Base-by-base conservation (phyloP, 1,140 invertebrate genomes). In the Macrosteles quadrilineatus region DNA sequence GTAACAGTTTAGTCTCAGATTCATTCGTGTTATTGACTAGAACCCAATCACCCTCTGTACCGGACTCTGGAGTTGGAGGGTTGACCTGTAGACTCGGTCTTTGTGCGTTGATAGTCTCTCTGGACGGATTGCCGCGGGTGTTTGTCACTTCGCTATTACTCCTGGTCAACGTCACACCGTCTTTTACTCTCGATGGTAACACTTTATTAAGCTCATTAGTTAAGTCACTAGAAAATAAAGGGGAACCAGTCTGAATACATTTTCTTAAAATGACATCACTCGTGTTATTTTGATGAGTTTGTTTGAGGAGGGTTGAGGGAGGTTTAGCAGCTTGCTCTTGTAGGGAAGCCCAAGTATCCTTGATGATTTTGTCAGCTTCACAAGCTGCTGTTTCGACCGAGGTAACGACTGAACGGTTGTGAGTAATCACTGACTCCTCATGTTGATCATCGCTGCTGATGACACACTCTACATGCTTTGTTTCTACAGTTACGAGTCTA, bases 271-370 rank as follows among this genome's bases (percentile, higher is more conserved):
- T 36, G 30, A 68, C 25, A 50, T 30, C 21, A 47, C 43, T 67
- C 47, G 36, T 29, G 14, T 50, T 50, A 32, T 19, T n/a, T 23
- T 65, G 29, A 45, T 32, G 19, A 32, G n/a, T 27, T 30, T 40
- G 32, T 6, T 36, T 1, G 17, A 63, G 19, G 21, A 17, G 23
- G 17, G 11, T 17, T 17, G 17, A 27, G 12, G 4, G 25, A 68
- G 30, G 45, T n/a, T 19, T 14, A 12, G 4, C 9, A 27, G 21
- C 30, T 29, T 32, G 1, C 25, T 55, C 53, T 19, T 55, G 66
- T 23, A 47, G 19, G 12, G 53, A 36, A 4, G 31, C 53, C 67
- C 67, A 69, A 23, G 63, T 66, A 45, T 66, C 40, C 27, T 40
- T 9, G 21, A 66, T 43, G 32, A 66, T 66, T 21, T 25, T 43